phyloP scores from a whole-genome alignment of 1,140 invertebrate species.

The Oncopeltus fasciatus region DNA sequence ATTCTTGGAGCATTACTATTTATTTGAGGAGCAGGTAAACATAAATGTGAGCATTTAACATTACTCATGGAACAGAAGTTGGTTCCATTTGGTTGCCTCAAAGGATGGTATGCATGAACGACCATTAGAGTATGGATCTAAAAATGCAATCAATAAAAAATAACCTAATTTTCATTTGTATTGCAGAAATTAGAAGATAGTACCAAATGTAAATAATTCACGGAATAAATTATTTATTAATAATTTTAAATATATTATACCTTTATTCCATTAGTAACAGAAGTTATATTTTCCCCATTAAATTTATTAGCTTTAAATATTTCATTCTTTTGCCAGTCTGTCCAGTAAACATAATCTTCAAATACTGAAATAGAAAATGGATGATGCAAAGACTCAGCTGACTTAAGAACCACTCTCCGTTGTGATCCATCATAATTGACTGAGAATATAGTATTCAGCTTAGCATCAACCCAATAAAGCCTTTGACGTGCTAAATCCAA shows the following conservation, averaged over 20 bases:
- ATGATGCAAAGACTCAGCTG: slow-evolving; percentile 57
- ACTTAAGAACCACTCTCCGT: slow-evolving; percentile 59
- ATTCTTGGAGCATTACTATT: slow-evolving; percentile 2
- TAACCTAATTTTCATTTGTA: too few species aligned
- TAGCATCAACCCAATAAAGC: slow-evolving; percentile 93
- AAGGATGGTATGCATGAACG: slow-evolving; percentile 15
- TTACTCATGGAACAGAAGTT: slow-evolving; percentile 1
- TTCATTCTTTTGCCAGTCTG: slow-evolving; percentile 62
- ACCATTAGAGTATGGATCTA: slow-evolving; percentile 11
- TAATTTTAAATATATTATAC: too few species aligned
- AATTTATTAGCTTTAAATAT: slow-evolving; percentile 18
- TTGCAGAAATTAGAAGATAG: too few species aligned
- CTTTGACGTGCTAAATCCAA: slow-evolving; percentile 65
- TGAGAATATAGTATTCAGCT: slow-evolving; percentile 69
- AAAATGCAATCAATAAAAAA: too few species aligned
- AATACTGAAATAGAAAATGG: slow-evolving; percentile 85
- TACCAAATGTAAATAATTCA: too few species aligned
- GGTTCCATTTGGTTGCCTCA: slow-evolving; percentile 1
- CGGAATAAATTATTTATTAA: too few species aligned
- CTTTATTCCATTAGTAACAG: neutral
- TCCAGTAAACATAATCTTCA: slow-evolving; percentile 91
- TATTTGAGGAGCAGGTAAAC: slow-evolving; percentile 6
- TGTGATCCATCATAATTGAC: slow-evolving; percentile 71
- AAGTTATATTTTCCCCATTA: slow-evolving; percentile 4
- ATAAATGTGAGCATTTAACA: slow-evolving; percentile 12